phyloP scores from a whole-genome alignment of 2,113 vertebrate species.

The Andinoacara biseriatus region DNA sequence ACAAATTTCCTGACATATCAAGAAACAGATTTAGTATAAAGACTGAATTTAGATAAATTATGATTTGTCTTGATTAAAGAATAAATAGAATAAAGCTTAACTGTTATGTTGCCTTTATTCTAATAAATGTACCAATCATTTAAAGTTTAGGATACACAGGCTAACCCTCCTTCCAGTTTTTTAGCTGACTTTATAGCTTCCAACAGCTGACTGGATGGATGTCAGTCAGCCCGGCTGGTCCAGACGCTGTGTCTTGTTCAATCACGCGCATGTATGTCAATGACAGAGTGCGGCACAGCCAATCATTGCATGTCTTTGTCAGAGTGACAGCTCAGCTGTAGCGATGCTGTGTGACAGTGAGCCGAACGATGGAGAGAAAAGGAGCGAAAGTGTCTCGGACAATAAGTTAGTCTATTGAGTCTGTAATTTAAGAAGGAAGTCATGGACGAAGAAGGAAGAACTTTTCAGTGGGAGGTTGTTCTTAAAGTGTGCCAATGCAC shows the following conservation, averaged over 20 bases:
- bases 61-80: background rate
- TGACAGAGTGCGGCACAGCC: slow-evolving; percentile 48
- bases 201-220: slow-evolving; percentile 35
- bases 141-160: background rate
- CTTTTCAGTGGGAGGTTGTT: background rate
- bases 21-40: background rate
- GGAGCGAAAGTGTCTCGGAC: background rate
- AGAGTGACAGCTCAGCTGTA: slow-evolving; percentile 49
- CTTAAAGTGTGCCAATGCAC: background rate
- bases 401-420: background rate
- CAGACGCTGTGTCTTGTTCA: slow-evolving; percentile 50
- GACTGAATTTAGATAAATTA: background rate
- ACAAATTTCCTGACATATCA: background rate
- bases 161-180: background rate
- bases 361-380: slow-evolving; percentile 11
- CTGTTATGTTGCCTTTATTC: background rate
- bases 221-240: slow-evolving; percentile 38
- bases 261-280: slow-evolving; percentile 46
- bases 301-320: slow-evolving; percentile 41
- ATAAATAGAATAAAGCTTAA: background rate
- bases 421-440: background rate
- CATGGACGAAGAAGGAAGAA: background rate
- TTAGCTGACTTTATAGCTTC: slow-evolving; percentile 25
- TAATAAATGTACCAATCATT: background rate
- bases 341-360: slow-evolving; percentile 41